Evolutionary conservation across 53 echinoderm and acorn worm genomes (phyloP).

Genomic region (Pentamera pediparva): DNA sequence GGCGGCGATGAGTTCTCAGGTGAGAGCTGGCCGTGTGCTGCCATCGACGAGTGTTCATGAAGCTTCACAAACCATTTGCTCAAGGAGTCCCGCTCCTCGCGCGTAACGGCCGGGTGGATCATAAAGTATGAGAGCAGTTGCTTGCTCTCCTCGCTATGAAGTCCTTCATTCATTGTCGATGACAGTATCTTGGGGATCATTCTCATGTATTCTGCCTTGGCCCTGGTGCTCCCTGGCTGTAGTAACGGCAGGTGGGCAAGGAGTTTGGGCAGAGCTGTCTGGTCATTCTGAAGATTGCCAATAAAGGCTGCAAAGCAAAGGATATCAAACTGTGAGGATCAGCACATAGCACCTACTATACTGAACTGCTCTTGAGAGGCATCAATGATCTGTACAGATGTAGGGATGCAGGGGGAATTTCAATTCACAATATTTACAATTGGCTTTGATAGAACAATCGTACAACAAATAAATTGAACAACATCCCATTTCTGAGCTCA

Average conservation of each 20-base stretch:
- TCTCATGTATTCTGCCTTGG: slow-evolving; percentile 77
- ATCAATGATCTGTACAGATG: no score
- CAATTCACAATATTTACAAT: no score
- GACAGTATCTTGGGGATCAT: slow-evolving; percentile 83
- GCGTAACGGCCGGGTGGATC: slow-evolving; percentile 87
- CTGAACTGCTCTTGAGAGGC: no score
- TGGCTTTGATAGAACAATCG: no score
- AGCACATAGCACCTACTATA: not conserved
- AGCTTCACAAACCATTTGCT: slow-evolving; percentile 70
- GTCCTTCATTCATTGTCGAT: slow-evolving; percentile 63
- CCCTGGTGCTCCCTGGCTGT: slow-evolving; percentile 82
- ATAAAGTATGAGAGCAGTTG: slow-evolving; percentile 86
- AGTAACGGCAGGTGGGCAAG: slow-evolving; percentile 87
- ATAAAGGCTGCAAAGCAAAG: slow-evolving; percentile 65
- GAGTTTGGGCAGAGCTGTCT: slow-evolving; percentile 67
- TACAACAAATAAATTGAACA: no score
- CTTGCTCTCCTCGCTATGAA: slow-evolving; percentile 76
- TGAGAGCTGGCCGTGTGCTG: slow-evolving; percentile 31
- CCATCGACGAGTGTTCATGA: slow-evolving; percentile 51
- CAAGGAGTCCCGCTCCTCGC: slow-evolving; percentile 80
- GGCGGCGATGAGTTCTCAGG: slow-evolving; percentile 49
- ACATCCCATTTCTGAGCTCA: no score
- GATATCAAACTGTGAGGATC: not conserved
- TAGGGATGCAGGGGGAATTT: no score
- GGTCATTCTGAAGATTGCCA: slow-evolving; percentile 66